Percentiles rank a stretch among this genome's conserved stretches.
Conservation (phyloP, 2,113 vertebrate species). For the mouse (Mus musculus) region DNA sequence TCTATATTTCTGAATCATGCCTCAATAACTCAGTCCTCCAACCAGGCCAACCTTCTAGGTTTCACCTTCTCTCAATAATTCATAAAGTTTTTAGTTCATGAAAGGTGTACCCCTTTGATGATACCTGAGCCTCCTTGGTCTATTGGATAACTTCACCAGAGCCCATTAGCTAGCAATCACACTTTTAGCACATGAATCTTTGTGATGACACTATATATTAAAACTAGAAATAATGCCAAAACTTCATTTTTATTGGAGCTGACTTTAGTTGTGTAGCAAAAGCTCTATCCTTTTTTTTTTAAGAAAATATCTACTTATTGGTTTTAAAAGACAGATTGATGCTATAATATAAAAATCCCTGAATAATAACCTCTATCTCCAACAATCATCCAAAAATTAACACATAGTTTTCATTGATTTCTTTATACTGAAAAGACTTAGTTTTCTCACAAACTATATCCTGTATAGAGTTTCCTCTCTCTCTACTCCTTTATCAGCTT, state of each 20-base stretch:
- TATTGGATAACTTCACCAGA: no score
- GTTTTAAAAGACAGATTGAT: neutral
- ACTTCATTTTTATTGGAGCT: neutral
- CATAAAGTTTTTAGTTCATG: neutral
- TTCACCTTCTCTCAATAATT: neutral
- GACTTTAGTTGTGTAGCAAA: neutral
- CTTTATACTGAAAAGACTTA: neutral
- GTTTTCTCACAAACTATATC: neutral
- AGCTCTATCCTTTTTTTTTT: neutral
- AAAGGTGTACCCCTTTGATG: neutral
- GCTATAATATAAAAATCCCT: neutral
- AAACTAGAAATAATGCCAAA: neutral
- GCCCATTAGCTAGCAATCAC: neutral
- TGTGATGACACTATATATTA: neutral
- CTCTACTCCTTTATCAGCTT: neutral
- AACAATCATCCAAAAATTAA: neutral
- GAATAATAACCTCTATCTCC: neutral
- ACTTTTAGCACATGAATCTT: neutral
- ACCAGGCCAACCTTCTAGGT: neutral
- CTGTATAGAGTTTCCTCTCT: neutral
- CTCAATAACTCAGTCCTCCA: neutral
- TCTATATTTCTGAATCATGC: no score
- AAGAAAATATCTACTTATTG: neutral
- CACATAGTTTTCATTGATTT: neutral
- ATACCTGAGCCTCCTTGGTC: neutral